A percentile compares a stretch with the other conserved stretches of the same genome.
Conservation (phyloP, 2,113 vertebrate genomes). For the Dasypus novemcinctus region DNA sequence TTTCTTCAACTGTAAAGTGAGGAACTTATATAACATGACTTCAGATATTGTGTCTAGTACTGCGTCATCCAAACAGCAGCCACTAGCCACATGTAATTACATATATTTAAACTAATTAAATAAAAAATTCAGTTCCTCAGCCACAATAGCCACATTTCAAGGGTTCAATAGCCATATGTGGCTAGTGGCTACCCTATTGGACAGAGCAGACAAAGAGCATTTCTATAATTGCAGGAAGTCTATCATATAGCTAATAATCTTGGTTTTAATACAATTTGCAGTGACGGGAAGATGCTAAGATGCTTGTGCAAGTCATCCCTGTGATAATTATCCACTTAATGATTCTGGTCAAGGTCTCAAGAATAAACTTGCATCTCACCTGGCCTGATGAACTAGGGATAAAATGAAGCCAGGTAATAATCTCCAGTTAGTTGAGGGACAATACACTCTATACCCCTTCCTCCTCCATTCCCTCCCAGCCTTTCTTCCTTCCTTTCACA, state of each 20-base stretch:
- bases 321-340: not conserved
- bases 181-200: not conserved
- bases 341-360: not conserved
- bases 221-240: not conserved
- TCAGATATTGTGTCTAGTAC: not conserved
- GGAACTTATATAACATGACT: slow-evolving; percentile 40
- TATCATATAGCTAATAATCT: not conserved
- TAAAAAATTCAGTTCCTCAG: not conserved
- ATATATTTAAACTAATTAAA: not conserved
- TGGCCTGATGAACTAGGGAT: not conserved
- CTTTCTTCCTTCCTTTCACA: not conserved
- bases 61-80: not conserved
- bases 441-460: not conserved
- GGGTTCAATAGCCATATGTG: not conserved
- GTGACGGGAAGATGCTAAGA: not conserved
- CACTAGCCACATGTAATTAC: not conserved
- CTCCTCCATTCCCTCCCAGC: not conserved
- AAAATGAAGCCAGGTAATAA: not conserved
- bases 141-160: not conserved
- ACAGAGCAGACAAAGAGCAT: not conserved
- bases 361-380: not conserved
- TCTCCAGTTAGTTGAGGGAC: not conserved
- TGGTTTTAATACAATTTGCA: not conserved
- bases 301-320: not conserved
- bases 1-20: slow-evolving; percentile 40